A percentile compares a stretch with the other conserved stretches of the same genome.
phyloP scores from a whole-genome alignment of 2,797 vertebrate genomes.

The Chlorospingus flavigularis region DNA sequence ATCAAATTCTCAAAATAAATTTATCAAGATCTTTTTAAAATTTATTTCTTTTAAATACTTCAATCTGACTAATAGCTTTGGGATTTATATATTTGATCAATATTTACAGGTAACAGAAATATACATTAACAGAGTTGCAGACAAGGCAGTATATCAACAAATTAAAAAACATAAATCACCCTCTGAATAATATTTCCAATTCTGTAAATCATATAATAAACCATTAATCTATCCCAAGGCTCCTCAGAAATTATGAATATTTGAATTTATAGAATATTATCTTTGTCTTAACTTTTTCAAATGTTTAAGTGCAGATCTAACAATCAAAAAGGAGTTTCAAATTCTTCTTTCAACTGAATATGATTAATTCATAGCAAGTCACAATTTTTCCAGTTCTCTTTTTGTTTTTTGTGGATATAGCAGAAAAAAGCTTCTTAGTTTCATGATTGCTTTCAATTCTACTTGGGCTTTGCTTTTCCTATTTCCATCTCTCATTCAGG shows the following conservation, averaged over 20 bases:
- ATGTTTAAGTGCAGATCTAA: not conserved
- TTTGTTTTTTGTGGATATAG: not conserved
- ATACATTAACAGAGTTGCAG: not conserved
- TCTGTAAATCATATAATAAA: not conserved
- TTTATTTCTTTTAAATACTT: not conserved
- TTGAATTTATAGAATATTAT: not conserved
- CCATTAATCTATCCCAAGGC: not conserved
- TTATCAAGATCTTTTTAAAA: rapidly evolving
- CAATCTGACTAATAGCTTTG: not conserved
- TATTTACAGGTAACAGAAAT: not conserved
- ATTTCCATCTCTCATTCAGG: not conserved
- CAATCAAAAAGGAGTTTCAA: not conserved
- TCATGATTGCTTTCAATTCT: not conserved
- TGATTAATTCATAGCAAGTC: not conserved
- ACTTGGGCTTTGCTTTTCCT: not conserved
- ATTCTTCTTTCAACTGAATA: not conserved
- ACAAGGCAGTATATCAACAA: not conserved
- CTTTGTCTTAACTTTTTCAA: not conserved
- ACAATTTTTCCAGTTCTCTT: not conserved
- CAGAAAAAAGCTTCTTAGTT: not conserved
- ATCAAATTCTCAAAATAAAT: not conserved
- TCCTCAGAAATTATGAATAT: not conserved
- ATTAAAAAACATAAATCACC: not conserved
- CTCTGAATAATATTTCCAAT: not conserved
- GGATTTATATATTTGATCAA: not conserved